phyloP scores from a whole-genome alignment of 1,140 invertebrate genomes.

The Orchestia grillus region DNA sequence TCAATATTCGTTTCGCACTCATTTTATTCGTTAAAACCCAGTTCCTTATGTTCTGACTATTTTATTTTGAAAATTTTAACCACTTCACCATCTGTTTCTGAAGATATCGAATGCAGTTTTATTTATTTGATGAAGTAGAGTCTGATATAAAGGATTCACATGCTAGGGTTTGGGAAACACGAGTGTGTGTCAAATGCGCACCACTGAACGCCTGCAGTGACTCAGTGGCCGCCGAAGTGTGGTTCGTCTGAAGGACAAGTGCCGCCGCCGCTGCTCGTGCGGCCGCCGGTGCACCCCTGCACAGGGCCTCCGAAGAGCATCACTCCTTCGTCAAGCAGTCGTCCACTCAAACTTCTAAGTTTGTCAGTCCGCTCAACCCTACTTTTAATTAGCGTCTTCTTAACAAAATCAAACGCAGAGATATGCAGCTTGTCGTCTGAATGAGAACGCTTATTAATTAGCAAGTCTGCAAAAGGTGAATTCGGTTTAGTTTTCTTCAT shows the following conservation, averaged over 20 bases:
- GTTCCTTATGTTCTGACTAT: too few relatives aligned
- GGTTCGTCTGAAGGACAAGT: conserved; percentile 30
- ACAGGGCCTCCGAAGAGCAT: not conserved
- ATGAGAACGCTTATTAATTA: not conserved
- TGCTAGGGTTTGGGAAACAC: not conserved
- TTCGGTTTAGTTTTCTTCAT: not conserved
- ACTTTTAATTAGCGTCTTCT: not conserved
- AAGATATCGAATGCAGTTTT: too few relatives aligned
- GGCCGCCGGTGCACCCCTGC: not conserved
- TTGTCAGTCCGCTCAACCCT: too few relatives aligned
- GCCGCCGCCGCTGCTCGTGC: not conserved
- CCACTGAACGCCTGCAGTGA: not conserved
- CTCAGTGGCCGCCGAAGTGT: not conserved
- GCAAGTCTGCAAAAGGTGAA: not conserved
- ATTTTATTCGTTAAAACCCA: not conserved
- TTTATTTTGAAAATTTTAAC: too few relatives aligned
- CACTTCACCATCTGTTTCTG: too few relatives aligned
- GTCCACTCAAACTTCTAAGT: not conserved
- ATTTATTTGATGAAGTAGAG: too few relatives aligned
- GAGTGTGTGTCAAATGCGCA: not conserved
- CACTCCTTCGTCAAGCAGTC: not conserved
- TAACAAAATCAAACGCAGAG: not conserved
- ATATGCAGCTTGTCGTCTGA: not conserved
- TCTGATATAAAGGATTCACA: too few relatives aligned
- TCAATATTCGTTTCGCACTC: not conserved